Base-by-base conservation (phyloP, 2,797 vertebrate genomes). In the Petrocephalus schoutedeni region DNA sequence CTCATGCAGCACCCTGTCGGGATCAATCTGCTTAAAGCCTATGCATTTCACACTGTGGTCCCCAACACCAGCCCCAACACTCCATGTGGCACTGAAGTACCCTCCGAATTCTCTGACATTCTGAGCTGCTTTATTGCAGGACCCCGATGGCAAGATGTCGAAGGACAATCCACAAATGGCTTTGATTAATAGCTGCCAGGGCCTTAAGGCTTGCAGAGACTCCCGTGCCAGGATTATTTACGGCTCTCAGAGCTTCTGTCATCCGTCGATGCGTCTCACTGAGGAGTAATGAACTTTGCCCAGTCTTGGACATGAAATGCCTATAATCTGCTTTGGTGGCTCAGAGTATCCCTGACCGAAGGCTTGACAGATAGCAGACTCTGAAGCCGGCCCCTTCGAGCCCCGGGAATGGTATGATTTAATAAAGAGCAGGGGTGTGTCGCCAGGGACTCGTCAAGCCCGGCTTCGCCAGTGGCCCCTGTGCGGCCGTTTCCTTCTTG, bases 161-260 rank as follows among this genome's bases (percentile, higher is more conserved):
- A 88, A 54, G 58, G 16, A 54, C 41, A 88, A 54, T 45, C 57
- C 87, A 57, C 45, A 67, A 56, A 88, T 61, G 85, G 57, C 51
- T 85, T n/a, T 82, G 56, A 54, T 67, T 23, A 71, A 71, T 85
- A 59, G 32, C 82, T 85, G 51, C 16, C 21, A 28, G 56, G 9
- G 57, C 32, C 21, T 10, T 51, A 49, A 64, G 28, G 51, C 77
- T 64, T 21, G 12, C 64, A 54, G 64, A 54, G 61, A 74, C 21
- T 74, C 59, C 16, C 10, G 67, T 6, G 41, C 8, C 3, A 45
- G 36, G n/a, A 53, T 57, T 57, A 58, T 57, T 80, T 87, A 80
- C 23, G 36, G n/a, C 41, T 58, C 57, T 64, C 57, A 51, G 23
- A 85, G 85, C 85, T 86, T 19, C 57, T 86, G 85, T 23, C 58